A percentile compares a stretch with the other conserved stretches of the same genome.
Evolutionary conservation across 2,888 invertebrate species (phyloP).

Genomic region (Pristionchus japonicus): DNA sequence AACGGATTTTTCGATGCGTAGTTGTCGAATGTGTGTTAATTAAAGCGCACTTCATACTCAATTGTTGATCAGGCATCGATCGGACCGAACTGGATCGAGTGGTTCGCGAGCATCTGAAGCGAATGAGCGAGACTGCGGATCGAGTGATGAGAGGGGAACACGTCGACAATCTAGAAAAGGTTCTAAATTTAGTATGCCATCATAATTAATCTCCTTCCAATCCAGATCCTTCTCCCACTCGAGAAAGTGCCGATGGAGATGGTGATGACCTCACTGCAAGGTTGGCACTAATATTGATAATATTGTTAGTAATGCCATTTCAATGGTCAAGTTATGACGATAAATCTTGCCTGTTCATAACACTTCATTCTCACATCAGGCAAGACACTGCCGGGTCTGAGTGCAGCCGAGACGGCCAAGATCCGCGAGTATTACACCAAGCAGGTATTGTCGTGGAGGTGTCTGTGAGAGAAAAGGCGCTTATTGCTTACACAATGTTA

Average conservation of each 20-base stretch:
- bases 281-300: no score
- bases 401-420: neutral
- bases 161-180: conserved; percentile 23
- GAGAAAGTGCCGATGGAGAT: conserved; percentile 37
- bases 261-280: conserved; percentile 40
- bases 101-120: conserved; percentile 20
- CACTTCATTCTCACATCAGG: neutral
- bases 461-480: neutral
- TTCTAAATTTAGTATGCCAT: neutral
- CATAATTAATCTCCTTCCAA: neutral
- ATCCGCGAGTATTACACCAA: conserved; percentile 40
- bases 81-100: conserved; percentile 20
- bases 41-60: neutral
- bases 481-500: neutral
- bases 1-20: no score
- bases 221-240: conserved; percentile 33
- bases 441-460: neutral
- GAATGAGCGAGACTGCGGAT: conserved; percentile 7
- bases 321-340: neutral
- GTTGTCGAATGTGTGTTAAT: no score
- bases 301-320: no score
- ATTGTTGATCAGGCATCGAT: conserved; percentile 35
- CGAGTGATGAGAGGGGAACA: neutral
- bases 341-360: neutral
- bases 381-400: conserved; percentile 30